Conservation (phyloP, 2,888 invertebrate species). For the Zygaena filipendulae region DNA sequence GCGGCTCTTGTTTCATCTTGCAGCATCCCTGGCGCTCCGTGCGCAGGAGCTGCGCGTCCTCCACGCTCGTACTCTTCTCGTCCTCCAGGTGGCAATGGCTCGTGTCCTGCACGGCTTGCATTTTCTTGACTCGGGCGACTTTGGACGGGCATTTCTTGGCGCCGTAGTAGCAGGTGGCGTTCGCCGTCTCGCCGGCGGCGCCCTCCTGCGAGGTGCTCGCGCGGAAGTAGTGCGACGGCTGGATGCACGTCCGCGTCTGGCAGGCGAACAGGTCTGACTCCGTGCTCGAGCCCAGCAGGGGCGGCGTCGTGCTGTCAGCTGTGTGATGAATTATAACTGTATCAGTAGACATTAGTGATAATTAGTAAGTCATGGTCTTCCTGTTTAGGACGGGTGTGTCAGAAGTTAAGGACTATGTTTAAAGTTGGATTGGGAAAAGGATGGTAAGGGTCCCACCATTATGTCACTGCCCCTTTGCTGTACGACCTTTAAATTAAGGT, state of each 20-base stretch:
- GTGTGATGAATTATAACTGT: slow-evolving; percentile 16
- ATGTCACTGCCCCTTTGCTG: too few relatives aligned
- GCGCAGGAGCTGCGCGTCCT: slow-evolving; percentile 39
- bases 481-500: too few relatives aligned
- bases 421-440: too few relatives aligned
- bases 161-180: slow-evolving; percentile 44
- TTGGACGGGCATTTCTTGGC: slow-evolving; percentile 49
- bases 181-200: slow-evolving; percentile 20
- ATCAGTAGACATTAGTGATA: too few relatives aligned
- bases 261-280: slow-evolving; percentile 52
- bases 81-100: slow-evolving; percentile 34
- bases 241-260: slow-evolving; percentile 51
- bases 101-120: slow-evolving; percentile 19
- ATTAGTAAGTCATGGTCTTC: too few relatives aligned
- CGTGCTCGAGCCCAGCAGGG: slow-evolving; percentile 40
- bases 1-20: slow-evolving; percentile 37
- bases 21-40: slow-evolving; percentile 41
- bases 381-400: too few relatives aligned
- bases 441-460: too few relatives aligned
- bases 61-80: slow-evolving; percentile 44
- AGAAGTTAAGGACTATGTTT: too few relatives aligned
- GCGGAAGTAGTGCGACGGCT: slow-evolving; percentile 54
- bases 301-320: slow-evolving; percentile 56
- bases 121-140: slow-evolving; percentile 38
- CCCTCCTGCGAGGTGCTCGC: slow-evolving; percentile 30